Base-by-base conservation (phyloP, 1,140 invertebrate genomes). In the Microplitis demolitor region DNA sequence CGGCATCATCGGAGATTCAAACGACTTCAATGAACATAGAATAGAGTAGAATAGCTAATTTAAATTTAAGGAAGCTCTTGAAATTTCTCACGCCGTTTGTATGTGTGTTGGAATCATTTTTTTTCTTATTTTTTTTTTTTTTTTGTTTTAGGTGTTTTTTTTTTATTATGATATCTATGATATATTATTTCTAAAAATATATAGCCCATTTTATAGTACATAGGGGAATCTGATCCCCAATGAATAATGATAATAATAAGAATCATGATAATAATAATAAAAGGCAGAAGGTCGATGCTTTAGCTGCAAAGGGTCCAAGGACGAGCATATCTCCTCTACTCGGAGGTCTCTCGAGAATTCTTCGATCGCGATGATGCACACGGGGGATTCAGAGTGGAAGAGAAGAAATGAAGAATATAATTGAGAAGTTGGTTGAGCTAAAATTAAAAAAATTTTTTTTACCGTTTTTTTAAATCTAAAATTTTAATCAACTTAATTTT, bases 261-360 rank as follows among this genome's bases (percentile, higher is more conserved):
- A 50, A 13, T 13, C 13, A 37, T 64, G 4, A 14, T 34, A 67
- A 67, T 67, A 67, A 67, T 50, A 35, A 64, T 64, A 50, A 67
- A 33, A 70, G 56, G 37, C 61, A 53, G 66, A 74, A 74, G 73
- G 73, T 69, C 73, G 69, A 63, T 37, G 60, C 34, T 64, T 64
- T 51, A 50, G 72, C 67, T 69, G 67, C 72, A 63, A 74, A 74
- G 72, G 72, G 66, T 74, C 72, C 72, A 74, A 74, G 72, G 72
- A 63, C 72, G 67, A 53, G 53, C 53, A 69, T 69, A 54, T 45
- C 39, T 45, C 63, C 35, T 45, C 24, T 53, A 53, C 45, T 45
- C 45, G n/a, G 5, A 64, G 45, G 60, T 60, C n/a, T 56, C 53
- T 16, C 8, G 56, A 58, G 24, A 24, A 5, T 14, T 54, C 16